Percentiles rank a stretch among this genome's conserved stretches.
Conservation (phyloP, 2,888 invertebrate genomes). For the Eledona agricola region DNA sequence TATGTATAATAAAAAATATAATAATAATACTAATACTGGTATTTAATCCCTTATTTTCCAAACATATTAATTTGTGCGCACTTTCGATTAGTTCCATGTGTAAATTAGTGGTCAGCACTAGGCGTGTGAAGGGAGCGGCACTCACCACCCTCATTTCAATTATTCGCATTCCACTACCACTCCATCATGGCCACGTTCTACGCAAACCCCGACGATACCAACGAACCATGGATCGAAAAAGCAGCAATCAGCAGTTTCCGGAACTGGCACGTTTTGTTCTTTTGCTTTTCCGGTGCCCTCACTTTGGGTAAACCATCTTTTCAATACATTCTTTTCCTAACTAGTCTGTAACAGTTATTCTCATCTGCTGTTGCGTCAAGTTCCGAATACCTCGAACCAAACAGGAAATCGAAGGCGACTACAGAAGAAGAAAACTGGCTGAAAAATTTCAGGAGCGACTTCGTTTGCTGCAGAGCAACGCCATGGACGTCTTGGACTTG, state of each 20-base stretch:
- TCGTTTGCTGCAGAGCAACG: slow-evolving; percentile 81
- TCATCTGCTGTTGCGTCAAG: slow-evolving; percentile 89
- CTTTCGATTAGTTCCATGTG: slow-evolving; percentile 11
- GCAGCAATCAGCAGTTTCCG: slow-evolving; percentile 74
- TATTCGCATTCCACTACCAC: slow-evolving; percentile 8
- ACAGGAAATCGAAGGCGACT: slow-evolving; percentile 95
- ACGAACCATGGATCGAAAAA: slow-evolving; percentile 75
- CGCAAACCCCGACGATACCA: slow-evolving; percentile 57
- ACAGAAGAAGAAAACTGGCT: slow-evolving; percentile 83
- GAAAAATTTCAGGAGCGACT: slow-evolving; percentile 83
- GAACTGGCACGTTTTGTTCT: slow-evolving; percentile 83
- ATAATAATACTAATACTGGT: too few relatives aligned
- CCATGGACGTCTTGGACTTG: slow-evolving; percentile 85
- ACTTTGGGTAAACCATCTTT: slow-evolving; percentile 67
- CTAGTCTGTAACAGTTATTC: slow-evolving; percentile 69
- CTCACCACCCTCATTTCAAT: slow-evolving; percentile 21
- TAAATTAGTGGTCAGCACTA: slow-evolving; percentile 20
- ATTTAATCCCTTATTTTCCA: too few relatives aligned
- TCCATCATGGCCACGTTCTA: slow-evolving; percentile 55
- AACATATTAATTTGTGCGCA: too few relatives aligned
- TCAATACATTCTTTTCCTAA: too few relatives aligned
- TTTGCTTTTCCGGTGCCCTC: slow-evolving; percentile 71
- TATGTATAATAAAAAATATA: too few relatives aligned
- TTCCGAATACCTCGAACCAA: slow-evolving; percentile 93
- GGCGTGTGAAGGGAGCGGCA: slow-evolving; percentile 32